Conservation (phyloP, 2,797 vertebrate species). For the Premnoplex brunnescens region DNA sequence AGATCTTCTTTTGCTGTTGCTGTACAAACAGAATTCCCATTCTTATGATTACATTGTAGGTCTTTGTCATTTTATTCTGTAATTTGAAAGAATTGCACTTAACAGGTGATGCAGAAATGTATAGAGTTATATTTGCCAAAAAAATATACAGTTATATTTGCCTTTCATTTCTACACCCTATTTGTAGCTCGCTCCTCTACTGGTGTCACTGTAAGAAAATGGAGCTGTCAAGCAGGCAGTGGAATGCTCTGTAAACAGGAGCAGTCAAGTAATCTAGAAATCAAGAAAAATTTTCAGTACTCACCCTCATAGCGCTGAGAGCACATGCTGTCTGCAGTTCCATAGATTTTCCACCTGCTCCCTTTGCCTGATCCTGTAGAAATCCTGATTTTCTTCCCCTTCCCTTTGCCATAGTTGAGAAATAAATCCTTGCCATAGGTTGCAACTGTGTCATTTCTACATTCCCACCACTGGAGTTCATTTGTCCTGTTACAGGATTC, state of each 20-base stretch:
- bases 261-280: not conserved
- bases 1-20: not conserved
- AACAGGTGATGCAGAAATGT: not conserved
- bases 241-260: not conserved
- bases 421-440: slow-evolving; percentile 80
- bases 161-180: not conserved
- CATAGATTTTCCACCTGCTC: slow-evolving; percentile 88
- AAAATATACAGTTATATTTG: not conserved
- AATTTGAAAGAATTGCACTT: not conserved
- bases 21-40: not conserved
- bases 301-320: slow-evolving; percentile 88
- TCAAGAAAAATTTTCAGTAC: not conserved
- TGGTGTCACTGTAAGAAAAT: not conserved
- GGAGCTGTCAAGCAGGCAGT: not conserved
- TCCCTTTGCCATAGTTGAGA: slow-evolving; percentile 86
- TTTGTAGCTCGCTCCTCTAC: not conserved
- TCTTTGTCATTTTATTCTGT: not conserved
- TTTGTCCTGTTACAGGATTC: slow-evolving; percentile 82
- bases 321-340: slow-evolving; percentile 81
- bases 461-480: slow-evolving; percentile 89
- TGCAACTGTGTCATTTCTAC: slow-evolving; percentile 88
- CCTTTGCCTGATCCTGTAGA: slow-evolving; percentile 78
- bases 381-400: slow-evolving; percentile 84
- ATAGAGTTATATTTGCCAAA: not conserved
- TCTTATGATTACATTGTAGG: not conserved